Percentiles rank a stretch among this genome's conserved stretches.
Evolutionary conservation across 1,140 invertebrate genomes (phyloP).

Genomic region (Trichomalopsis sarcophagae): DNA sequence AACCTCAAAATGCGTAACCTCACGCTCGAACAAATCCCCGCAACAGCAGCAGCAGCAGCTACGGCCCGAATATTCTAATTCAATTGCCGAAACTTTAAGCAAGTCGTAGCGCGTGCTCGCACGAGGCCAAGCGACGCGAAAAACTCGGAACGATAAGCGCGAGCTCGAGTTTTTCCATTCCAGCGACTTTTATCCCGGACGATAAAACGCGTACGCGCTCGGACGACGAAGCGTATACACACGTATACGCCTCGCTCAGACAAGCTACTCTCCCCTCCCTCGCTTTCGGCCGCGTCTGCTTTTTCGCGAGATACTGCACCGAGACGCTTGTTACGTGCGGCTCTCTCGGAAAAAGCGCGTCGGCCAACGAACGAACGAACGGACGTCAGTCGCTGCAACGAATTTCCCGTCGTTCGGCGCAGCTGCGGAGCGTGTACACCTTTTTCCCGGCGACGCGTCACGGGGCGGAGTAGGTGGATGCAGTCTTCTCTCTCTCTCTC

Average conservation of each 20-base stretch:
- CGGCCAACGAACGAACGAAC: background rate
- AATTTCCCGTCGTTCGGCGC: background rate
- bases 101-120: background rate
- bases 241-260: background rate
- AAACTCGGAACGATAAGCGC: conserved; percentile 36
- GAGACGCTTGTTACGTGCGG: background rate
- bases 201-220: conserved; percentile 35
- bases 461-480: background rate
- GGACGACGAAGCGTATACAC: background rate
- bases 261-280: background rate
- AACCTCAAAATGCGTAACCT: conserved; percentile 8
- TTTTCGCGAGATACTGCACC: background rate
- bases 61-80: conserved; percentile 43
- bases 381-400: background rate
- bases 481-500: no score
- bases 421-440: background rate
- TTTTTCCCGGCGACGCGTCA: background rate
- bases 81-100: conserved; percentile 38
- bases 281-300: background rate
- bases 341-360: background rate
- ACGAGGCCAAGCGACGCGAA: conserved; percentile 17
- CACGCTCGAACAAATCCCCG: background rate
- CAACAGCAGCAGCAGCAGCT: background rate
- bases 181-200: conserved; percentile 34
- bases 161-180: conserved; percentile 44